Evolutionary conservation across 2,797 vertebrate genomes (phyloP).

Genomic region (Enoplosus armatus): DNA sequence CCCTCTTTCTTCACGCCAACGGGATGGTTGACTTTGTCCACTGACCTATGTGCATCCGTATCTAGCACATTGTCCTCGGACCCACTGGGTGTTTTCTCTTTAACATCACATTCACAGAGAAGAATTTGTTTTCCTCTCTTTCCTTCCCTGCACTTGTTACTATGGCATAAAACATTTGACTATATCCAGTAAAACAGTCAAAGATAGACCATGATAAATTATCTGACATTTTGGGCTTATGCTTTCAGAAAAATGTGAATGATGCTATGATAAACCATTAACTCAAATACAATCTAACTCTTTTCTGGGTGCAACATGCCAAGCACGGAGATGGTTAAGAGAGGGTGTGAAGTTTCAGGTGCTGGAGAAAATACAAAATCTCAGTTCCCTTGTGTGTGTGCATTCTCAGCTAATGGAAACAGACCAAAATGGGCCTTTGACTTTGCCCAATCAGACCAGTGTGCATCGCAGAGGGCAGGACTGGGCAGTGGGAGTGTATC

Average conservation of each 20-base stretch:
- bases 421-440: constrained; percentile 19
- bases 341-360: background rate
- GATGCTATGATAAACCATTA: background rate
- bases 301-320: background rate
- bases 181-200: background rate
- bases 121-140: background rate
- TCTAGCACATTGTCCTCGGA: background rate
- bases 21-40: background rate
- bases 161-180: background rate
- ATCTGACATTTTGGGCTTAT: too few species aligned
- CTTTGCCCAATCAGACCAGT: constrained; percentile 22
- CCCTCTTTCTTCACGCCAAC: background rate
- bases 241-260: background rate
- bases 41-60: background rate
- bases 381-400: constrained; percentile 5
- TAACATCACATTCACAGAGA: background rate
- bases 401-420: constrained; percentile 29
- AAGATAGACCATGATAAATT: too few species aligned
- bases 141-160: background rate
- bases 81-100: constrained; percentile 1
- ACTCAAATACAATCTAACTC: too few species aligned
- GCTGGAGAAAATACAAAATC: constrained; percentile 1
- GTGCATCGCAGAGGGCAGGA: constrained; percentile 71
- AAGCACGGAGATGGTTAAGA: background rate
- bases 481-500: constrained; percentile 65